These are phyloP conservation scores for Globodera rostochiensis DNA, from an alignment of 1,140 invertebrate species.

Conservation along the genomic window DNA sequence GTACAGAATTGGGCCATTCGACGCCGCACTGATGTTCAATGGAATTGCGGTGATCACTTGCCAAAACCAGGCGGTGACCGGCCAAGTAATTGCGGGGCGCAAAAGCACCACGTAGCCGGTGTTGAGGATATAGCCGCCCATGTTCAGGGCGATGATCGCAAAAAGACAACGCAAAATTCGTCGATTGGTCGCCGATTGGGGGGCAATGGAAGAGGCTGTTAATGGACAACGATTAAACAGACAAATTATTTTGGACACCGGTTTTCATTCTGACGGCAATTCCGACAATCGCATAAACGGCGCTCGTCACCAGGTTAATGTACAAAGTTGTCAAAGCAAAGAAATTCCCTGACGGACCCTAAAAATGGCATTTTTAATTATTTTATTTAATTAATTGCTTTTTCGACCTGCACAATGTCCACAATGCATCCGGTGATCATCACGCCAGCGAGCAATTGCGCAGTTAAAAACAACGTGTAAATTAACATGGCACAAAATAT, in stretches of 20 bases:
- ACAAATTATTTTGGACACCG: neutral
- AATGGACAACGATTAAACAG: neutral
- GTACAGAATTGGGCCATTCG: slow-evolving; percentile 13
- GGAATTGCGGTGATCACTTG: neutral
- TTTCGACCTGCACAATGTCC: neutral
- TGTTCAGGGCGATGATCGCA: neutral
- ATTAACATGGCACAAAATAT: neutral
- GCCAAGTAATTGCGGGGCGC: neutral
- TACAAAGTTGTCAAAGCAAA: neutral
- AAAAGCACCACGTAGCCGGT: neutral
- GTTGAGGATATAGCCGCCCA: neutral
- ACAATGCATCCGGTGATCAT: neutral
- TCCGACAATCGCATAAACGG: neutral
- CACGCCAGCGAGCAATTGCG: neutral
- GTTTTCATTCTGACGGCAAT: neutral
- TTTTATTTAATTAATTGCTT: neutral
- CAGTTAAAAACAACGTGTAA: neutral
- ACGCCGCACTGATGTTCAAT: slow-evolving; percentile 10
- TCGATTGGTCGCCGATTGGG: neutral
- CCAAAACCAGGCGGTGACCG: neutral
- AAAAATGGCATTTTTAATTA: neutral
- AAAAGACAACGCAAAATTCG: slow-evolving; percentile 2
- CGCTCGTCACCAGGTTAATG: neutral
- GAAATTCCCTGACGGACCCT: neutral
- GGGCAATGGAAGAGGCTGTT: neutral